A percentile compares a stretch with the other conserved stretches of the same genome.
phyloP scores from a whole-genome alignment of 1,140 invertebrate genomes.

The Ips typographus region DNA sequence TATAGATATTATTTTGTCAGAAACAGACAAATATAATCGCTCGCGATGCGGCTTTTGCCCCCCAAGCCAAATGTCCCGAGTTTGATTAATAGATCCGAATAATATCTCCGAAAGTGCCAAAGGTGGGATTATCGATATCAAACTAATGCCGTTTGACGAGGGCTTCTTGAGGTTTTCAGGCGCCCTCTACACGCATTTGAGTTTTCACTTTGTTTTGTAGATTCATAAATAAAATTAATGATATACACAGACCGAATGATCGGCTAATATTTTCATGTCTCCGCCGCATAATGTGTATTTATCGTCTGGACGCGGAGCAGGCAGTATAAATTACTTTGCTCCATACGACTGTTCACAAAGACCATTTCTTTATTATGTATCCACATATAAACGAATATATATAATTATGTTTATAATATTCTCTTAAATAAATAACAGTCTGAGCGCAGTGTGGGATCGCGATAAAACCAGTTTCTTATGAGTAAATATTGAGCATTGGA shows the following conservation, averaged over 20 bases:
- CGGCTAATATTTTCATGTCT: slow-evolving; percentile 31
- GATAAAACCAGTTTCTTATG: slow-evolving; percentile 26
- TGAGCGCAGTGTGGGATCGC: slow-evolving; percentile 18
- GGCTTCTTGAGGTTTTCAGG: no score
- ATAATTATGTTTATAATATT: slow-evolving; percentile 33
- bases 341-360: slow-evolving; percentile 23
- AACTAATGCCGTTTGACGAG: background rate
- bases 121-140: slow-evolving; percentile 2
- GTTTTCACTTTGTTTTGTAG: background rate
- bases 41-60: slow-evolving; percentile 6
- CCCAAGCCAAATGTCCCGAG: slow-evolving; percentile 16
- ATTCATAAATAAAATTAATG: slow-evolving; percentile 25
- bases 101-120: background rate
- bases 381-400: background rate
- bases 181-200: no score
- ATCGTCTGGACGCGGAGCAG: slow-evolving; percentile 21
- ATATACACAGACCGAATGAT: slow-evolving; percentile 17
- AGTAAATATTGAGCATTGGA: slow-evolving; percentile 11
- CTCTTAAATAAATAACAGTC: slow-evolving; percentile 28
- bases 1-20: slow-evolving; percentile 47
- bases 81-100: slow-evolving; percentile 41
- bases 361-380: slow-evolving; percentile 20
- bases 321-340: slow-evolving; percentile 27
- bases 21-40: slow-evolving; percentile 46
- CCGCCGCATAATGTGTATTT: slow-evolving; percentile 26